These are phyloP conservation scores for Drosophila paracracens DNA, from an alignment of 2,888 invertebrate genomes.

Conservation along the genomic window DNA sequence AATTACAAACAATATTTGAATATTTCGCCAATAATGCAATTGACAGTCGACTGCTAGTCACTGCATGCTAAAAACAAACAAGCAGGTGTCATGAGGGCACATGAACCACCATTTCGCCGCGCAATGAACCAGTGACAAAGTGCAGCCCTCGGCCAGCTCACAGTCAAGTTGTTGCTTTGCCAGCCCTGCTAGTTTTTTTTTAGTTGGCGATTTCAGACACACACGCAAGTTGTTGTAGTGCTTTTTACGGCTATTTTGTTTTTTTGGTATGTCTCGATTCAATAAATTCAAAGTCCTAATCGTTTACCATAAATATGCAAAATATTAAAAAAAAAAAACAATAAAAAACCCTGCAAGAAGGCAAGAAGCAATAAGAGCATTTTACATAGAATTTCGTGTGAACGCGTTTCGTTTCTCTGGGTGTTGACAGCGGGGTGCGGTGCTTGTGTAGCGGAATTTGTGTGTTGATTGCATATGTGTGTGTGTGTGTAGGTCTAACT, in stretches of 20 bases:
- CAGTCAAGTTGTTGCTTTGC: slow-evolving; percentile 36
- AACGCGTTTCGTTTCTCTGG: slow-evolving; percentile 56
- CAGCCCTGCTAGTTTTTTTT: slow-evolving; percentile 66
- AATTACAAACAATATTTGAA: not conserved
- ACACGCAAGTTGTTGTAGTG: slow-evolving; percentile 71
- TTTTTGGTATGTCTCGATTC: slow-evolving; percentile 65
- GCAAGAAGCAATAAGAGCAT: slow-evolving; percentile 54
- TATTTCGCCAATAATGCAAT: not conserved
- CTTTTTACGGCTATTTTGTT: slow-evolving; percentile 80
- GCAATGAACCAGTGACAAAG: slow-evolving; percentile 12
- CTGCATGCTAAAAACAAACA: not conserved
- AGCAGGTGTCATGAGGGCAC: slow-evolving; percentile 28
- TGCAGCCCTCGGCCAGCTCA: slow-evolving; percentile 42
- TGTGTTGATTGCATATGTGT: slow-evolving; percentile 21
- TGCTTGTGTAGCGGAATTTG: slow-evolving; percentile 66
- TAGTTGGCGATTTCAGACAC: slow-evolving; percentile 72
- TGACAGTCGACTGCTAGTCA: not conserved
- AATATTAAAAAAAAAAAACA: slow-evolving; percentile 12
- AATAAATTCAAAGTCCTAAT: slow-evolving; percentile 25
- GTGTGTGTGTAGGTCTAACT: slow-evolving; percentile 20
- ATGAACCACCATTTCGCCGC: not conserved
- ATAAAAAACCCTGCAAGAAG: slow-evolving; percentile 13
- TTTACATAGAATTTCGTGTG: slow-evolving; percentile 48
- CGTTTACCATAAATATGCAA: slow-evolving; percentile 6
- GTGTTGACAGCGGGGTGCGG: slow-evolving; percentile 46